Evolutionary conservation across 1,140 invertebrate species (phyloP), one percentile per base, ranked within the genome.

Genomic region (Trichomalopsis sarcophagae): DNA sequence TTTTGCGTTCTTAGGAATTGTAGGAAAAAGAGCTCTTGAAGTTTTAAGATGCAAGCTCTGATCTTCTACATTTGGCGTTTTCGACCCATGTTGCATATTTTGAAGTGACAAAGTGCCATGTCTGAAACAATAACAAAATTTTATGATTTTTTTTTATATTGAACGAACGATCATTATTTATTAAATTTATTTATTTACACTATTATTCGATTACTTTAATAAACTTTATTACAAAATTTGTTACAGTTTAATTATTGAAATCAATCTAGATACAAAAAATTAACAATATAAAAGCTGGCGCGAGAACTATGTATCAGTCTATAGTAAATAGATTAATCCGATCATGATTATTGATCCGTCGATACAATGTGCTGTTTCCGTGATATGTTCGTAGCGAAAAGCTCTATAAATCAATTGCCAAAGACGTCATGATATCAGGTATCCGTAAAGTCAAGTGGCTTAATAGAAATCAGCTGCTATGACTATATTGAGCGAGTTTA

Each of bases 1-100:
- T 23, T 85, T 75, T 40, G 23, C 44, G 47, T 74, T 88, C 47
- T 80, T 44, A 36, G 69, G 66, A 80, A 55, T 68, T 62, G 75
- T 74, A 77, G 44, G 71, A 81, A 62, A 62, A 81, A 82, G 82
- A 82, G 71, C 50, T 82, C 81, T 83, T 77, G 33, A 44, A 50
- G 66, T 81, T 44, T 50, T 73, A 79, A 82, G 68, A 27, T 76
- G 11, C 33, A 84, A 55, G 47, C 36, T 84, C 23, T 6, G 30
- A 1, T 33, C 17, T 50, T 82, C 85, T 90, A 90, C 81, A 89
- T 86, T 86, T 92, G 92, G 85, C 94, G 90, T 88, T 94, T 95
- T 80, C 94, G 91, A 40, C 94, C 94, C 94, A 95, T 94, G 87
- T 95, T 95, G 92, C 95, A 95, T 78, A 95, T 95, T 89, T 95